Evolutionary conservation across 2,113 vertebrate genomes (phyloP).

Genomic region (Rhizomys pruinosus): DNA sequence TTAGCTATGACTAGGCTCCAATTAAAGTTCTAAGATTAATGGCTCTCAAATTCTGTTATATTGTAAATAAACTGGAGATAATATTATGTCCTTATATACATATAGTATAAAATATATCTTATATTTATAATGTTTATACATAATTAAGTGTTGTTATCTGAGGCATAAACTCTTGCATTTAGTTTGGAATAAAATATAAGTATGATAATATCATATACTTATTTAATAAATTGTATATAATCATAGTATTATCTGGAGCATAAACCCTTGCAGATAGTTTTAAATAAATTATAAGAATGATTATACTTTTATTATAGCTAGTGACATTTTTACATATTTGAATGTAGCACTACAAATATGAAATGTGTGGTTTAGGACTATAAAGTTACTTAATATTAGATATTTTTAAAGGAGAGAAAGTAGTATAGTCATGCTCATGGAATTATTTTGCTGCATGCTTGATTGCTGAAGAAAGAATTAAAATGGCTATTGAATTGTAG

Average conservation of each 20-base stretch:
- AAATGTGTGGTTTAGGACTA: not conserved
- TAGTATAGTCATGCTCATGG: not conserved
- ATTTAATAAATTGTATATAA: not conserved
- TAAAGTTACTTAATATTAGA: conserved; percentile 20
- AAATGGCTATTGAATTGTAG: not conserved
- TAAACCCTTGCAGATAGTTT: not conserved
- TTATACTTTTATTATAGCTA: not conserved
- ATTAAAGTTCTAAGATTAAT: not conserved
- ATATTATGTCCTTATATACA: not conserved
- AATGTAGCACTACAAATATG: not conserved
- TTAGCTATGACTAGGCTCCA: not conserved
- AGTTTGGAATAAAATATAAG: conserved; percentile 30
- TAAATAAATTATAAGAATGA: conserved; percentile 31
- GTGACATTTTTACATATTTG: not conserved
- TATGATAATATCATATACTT: conserved; percentile 1
- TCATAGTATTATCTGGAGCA: not conserved
- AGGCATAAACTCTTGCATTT: not conserved
- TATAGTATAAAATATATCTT: not conserved
- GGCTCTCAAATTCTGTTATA: not conserved
- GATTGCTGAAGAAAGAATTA: not conserved
- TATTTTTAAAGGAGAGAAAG: not conserved
- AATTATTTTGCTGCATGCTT: conserved; percentile 7
- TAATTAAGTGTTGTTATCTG: not conserved
- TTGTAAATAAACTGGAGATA: conserved; percentile 14
- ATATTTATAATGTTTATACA: not conserved